Conservation (phyloP, 2,113 vertebrate genomes). For the Melanostigma gelatinosum region DNA sequence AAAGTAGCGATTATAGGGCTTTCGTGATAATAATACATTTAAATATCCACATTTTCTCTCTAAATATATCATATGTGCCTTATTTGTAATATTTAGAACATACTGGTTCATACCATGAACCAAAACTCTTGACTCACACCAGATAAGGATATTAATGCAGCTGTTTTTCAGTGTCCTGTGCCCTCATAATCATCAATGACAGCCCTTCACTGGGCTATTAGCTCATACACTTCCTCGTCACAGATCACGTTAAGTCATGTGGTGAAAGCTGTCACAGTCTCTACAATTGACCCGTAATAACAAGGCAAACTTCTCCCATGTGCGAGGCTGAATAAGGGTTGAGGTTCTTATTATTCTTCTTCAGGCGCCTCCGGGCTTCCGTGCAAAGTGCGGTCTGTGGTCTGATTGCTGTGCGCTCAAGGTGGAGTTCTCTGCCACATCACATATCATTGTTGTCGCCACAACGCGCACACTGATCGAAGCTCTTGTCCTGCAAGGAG, state of each 20-base stretch:
- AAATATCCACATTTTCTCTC: not conserved
- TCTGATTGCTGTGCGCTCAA: constrained; percentile 13
- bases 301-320: not conserved
- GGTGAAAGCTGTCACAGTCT: not conserved
- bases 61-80: not conserved
- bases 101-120: not conserved
- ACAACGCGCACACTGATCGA: constrained; percentile 16
- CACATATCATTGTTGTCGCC: constrained; percentile 9
- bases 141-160: not conserved
- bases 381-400: not conserved
- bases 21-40: not conserved
- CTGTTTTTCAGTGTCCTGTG: constrained; percentile 35
- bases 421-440: constrained; percentile 45
- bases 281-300: not conserved
- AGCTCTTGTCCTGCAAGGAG: constrained; percentile 41
- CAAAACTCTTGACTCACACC: not conserved
- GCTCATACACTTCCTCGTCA: not conserved
- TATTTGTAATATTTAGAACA: not conserved
- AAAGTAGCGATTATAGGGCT: not conserved
- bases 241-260: constrained; percentile 6
- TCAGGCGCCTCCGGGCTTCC: not conserved
- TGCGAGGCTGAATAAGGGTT: not conserved
- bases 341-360: too few species aligned
- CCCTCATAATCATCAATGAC: not conserved
- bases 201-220: not conserved